phyloP scores from a whole-genome alignment of 2,113 vertebrate species.

The Nestor notabilis region DNA sequence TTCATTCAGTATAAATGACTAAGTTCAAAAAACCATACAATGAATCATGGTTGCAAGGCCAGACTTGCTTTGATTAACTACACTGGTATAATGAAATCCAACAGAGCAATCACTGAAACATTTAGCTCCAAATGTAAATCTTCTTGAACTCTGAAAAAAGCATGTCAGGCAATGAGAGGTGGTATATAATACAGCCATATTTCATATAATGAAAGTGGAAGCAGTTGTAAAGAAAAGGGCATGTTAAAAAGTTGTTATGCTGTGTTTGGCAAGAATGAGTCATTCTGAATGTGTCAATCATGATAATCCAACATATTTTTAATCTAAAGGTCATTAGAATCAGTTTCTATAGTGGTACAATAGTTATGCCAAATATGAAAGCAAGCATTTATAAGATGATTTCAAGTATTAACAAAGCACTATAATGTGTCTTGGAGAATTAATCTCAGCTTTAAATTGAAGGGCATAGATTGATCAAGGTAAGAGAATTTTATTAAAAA shows the following conservation, averaged over 20 bases:
- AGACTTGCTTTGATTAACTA: conserved; percentile 84
- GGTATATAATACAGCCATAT: conserved; percentile 76
- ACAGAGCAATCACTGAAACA: conserved; percentile 85
- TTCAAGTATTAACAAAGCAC: conserved; percentile 71
- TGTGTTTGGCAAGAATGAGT: conserved; percentile 79
- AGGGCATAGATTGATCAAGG: conserved; percentile 65
- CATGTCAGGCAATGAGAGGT: conserved; percentile 71
- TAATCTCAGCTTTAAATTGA: conserved; percentile 74
- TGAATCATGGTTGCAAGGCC: conserved; percentile 78
- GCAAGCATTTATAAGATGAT: conserved; percentile 70
- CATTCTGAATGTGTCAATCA: conserved; percentile 80
- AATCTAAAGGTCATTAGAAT: conserved; percentile 80
- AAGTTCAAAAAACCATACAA: conserved; percentile 76
- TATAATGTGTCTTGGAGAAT: conserved; percentile 68
- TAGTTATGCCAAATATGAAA: conserved; percentile 72
- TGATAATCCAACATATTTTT: conserved; percentile 78
- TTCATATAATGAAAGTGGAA: conserved; percentile 75
- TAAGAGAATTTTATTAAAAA: conserved; percentile 73
- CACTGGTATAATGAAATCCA: conserved; percentile 81
- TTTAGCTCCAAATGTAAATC: conserved; percentile 85
- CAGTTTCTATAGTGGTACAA: conserved; percentile 68
- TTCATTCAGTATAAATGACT: conserved; percentile 79
- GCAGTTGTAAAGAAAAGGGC: conserved; percentile 68
- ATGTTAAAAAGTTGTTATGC: conserved; percentile 78
- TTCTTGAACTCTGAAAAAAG: conserved; percentile 79